Conservation (phyloP, 2,888 invertebrate genomes). For the Leptopilina myrica region DNA sequence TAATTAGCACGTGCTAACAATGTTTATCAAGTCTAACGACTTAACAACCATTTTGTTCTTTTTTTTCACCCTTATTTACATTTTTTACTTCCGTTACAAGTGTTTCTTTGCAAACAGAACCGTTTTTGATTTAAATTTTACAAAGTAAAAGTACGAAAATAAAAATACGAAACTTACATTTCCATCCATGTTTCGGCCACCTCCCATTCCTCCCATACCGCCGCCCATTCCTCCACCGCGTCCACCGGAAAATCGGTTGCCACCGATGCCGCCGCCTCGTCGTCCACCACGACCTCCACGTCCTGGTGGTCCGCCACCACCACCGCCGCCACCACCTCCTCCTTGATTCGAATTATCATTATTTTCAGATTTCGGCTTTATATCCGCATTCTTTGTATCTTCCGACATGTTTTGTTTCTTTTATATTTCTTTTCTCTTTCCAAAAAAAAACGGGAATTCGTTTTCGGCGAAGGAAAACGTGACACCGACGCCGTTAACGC, state of each 20-base stretch:
- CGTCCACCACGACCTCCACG: slow-evolving; percentile 66
- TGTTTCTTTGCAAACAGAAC: too few relatives aligned
- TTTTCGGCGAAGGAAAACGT: not conserved
- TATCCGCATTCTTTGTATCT: slow-evolving; percentile 1
- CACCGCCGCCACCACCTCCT: slow-evolving; percentile 61
- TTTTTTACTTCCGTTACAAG: too few relatives aligned
- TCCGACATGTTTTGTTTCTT: slow-evolving; percentile 5
- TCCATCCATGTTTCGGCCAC: slow-evolving; percentile 59
- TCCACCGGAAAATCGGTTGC: slow-evolving; percentile 66
- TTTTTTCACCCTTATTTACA: too few relatives aligned
- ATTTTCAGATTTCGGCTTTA: slow-evolving; percentile 13
- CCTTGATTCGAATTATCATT: slow-evolving; percentile 46
- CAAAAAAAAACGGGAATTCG: not conserved
- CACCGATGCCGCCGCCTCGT: slow-evolving; percentile 64
- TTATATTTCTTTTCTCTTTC: not conserved
- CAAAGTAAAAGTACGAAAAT: not conserved
- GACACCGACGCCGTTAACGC: not conserved
- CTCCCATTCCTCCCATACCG: slow-evolving; percentile 52
- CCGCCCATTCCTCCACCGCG: slow-evolving; percentile 62
- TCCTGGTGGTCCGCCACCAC: slow-evolving; percentile 51
- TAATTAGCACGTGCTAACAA: too few relatives aligned
- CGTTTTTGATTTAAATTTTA: too few relatives aligned
- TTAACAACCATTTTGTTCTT: too few relatives aligned
- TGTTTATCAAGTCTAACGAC: too few relatives aligned
- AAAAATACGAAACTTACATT: slow-evolving; percentile 55